These are phyloP conservation scores for Tribolium castaneum DNA, from an alignment of 1,140 invertebrate species.

Conservation along the genomic window DNA sequence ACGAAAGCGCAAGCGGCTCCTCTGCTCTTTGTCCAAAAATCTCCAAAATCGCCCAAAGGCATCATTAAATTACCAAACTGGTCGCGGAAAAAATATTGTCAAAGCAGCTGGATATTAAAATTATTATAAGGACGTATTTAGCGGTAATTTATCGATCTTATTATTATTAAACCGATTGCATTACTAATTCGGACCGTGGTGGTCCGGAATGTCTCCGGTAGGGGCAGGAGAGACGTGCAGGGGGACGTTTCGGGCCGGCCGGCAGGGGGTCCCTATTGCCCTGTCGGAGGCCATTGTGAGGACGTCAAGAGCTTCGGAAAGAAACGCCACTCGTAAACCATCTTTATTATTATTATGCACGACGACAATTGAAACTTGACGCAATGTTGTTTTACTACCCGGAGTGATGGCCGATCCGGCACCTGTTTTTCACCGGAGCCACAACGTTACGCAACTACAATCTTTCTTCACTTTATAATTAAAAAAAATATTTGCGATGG, in stretches of 20 bases:
- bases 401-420: not conserved
- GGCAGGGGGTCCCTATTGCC: conserved; percentile 49
- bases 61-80: conserved; percentile 5
- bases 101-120: conserved; percentile 41
- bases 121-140: conserved; percentile 36
- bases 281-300: conserved; percentile 51
- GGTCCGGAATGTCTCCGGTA: conserved; percentile 29
- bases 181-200: conserved; percentile 40
- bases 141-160: conserved; percentile 30
- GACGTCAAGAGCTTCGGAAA: conserved; percentile 51
- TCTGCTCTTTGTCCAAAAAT: not conserved
- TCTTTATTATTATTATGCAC: conserved; percentile 56
- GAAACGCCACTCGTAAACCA: conserved; percentile 54
- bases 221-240: not conserved
- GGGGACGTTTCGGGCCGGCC: not conserved
- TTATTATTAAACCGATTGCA: conserved; percentile 42
- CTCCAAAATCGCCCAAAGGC: not conserved
- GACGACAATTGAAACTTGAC: conserved; percentile 52
- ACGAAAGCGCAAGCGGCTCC: not conserved
- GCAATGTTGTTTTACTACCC: conserved; percentile 46
- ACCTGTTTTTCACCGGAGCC: not conserved
- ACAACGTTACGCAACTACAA: not conserved
- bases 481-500: too few relatives aligned
- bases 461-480: too few relatives aligned
- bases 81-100: conserved; percentile 28